Percentiles rank a stretch among this genome's conserved stretches.
These are phyloP conservation scores for Rhinichthys osculus DNA, from an alignment of 2,797 vertebrate species.

Conservation along the genomic window DNA sequence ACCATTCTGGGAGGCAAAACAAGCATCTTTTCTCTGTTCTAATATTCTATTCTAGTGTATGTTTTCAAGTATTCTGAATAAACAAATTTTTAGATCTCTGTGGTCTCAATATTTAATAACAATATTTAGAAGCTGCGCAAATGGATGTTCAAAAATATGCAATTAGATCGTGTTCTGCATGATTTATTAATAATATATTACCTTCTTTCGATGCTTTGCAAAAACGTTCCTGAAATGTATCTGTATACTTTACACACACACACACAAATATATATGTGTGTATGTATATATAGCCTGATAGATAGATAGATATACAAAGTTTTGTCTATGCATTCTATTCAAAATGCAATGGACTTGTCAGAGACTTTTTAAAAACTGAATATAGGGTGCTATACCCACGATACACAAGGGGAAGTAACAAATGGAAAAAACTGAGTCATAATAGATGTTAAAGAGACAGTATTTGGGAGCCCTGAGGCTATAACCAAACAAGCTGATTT, in stretches of 20 bases:
- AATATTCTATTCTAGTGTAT: neutral
- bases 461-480: conserved; percentile 36
- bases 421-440: neutral
- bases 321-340: neutral
- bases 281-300: neutral
- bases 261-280: neutral
- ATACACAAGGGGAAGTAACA: neutral
- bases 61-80: neutral
- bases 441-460: neutral
- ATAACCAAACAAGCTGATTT: conserved; percentile 10
- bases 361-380: neutral
- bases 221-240: neutral
- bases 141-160: neutral
- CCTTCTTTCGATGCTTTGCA: neutral
- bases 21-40: neutral
- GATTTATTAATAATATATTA: conserved; percentile 13
- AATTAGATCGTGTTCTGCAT: neutral
- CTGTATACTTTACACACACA: neutral
- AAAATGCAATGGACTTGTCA: neutral
- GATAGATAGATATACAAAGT: neutral
- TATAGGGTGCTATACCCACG: neutral
- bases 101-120: neutral
- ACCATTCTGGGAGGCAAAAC: neutral
- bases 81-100: neutral
- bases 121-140: neutral